Percentiles rank a stretch among this genome's conserved stretches.
Conservation (phyloP, 2,888 invertebrate species). For the Mesorhabditis sp. region DNA sequence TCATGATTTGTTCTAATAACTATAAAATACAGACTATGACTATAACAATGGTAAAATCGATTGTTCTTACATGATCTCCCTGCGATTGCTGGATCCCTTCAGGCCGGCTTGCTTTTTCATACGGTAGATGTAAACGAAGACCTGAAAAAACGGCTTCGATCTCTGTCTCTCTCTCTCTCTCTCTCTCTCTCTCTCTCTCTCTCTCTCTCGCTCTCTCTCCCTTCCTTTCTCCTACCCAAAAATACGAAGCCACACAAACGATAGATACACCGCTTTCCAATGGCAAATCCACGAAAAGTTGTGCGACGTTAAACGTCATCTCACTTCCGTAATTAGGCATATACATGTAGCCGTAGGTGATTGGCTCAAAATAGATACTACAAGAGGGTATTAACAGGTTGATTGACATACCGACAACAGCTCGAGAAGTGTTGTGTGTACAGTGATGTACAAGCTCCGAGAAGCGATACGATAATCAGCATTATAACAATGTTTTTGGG, state of each 20-base stretch:
- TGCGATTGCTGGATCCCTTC: neutral
- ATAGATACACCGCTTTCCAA: neutral
- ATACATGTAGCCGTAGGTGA: conserved; percentile 6
- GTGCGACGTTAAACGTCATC: neutral
- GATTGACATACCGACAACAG: neutral
- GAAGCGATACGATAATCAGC: neutral
- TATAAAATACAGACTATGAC: neutral
- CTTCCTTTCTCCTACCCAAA: neutral
- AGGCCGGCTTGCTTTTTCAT: neutral
- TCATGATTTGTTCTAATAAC: neutral
- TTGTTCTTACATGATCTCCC: neutral
- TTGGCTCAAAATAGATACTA: neutral
- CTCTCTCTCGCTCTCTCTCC: neutral
- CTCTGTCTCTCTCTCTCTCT: neutral
- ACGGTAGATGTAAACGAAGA: conserved; percentile 1
- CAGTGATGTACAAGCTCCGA: neutral
- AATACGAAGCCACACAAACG: neutral
- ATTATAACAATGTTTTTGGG: neutral
- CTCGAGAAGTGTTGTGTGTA: neutral
- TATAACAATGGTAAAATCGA: neutral
- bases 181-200: neutral
- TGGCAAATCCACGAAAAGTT: neutral
- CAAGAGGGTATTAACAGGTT: neutral
- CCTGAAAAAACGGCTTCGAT: neutral
- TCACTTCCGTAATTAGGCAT: neutral